Evolutionary conservation across 2,797 vertebrate genomes (phyloP), one percentile per base, ranked within the genome.

Genomic region (Strix occidentalis): DNA sequence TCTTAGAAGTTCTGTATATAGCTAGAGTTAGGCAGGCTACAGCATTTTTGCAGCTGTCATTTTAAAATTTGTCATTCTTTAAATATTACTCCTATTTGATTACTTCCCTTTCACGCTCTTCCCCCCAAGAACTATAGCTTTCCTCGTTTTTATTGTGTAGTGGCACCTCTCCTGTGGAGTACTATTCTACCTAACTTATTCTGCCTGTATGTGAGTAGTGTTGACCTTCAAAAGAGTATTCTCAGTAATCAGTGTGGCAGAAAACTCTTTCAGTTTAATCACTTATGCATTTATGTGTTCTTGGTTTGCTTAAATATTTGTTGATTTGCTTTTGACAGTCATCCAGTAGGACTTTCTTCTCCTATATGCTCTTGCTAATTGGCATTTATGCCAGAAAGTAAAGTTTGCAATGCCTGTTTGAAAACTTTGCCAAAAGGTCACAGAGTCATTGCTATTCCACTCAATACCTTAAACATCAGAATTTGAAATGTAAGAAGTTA

Each of bases 401-500:
- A 75, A 86, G 50, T 69, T 84, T 82, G 43, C 63, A 78, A 54
- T 48, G 54, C 54, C 6, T 84, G 35, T 61, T 84, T 56, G 41
- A 91, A 37, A 89, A 90, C 53, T 81, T 90, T 95, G 37, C 70
- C 43, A 33, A 82, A 95, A 96, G 70, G 58, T 93, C 66, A 93
- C 29, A 63, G 26, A 82, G 56, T 77, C 60, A 43, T 84, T 77
- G 33, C 29, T 74, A 46, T 92, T 95, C 75, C 11, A 41, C 37
- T 61, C 84, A n/a, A 31, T 76, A 45, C 23, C 31, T 85, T 74
- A 76, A 90, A 84, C 39, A 68, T 58, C 43, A 79, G 58, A 84
- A 69, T 70, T 24, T 76, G 33, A 86, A 82, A 89, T 76, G 43
- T 39, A 69, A 63, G 31, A 82, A 84, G 43, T 80, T 74, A 80